Conservation (phyloP, 1,140 invertebrate genomes). For the Achatina immaculata region DNA sequence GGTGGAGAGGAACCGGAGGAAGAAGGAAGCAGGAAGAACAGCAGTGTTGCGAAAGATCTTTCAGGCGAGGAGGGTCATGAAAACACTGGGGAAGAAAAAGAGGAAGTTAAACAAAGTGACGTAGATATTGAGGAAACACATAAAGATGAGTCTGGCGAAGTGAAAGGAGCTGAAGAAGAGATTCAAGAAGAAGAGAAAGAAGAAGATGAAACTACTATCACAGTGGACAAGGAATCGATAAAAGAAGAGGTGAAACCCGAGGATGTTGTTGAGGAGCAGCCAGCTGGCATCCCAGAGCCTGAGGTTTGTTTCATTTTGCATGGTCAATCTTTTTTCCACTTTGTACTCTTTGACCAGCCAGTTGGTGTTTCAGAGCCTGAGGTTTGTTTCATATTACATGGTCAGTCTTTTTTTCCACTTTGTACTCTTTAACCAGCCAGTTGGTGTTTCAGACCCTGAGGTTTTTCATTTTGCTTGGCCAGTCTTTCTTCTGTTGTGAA, state of each 20-base stretch:
- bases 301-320: slow-evolving; percentile 8
- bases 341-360: too few species aligned
- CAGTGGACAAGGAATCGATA: too few species aligned
- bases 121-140: background rate
- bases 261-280: background rate
- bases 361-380: background rate
- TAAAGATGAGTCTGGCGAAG: too few species aligned
- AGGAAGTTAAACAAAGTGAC: background rate
- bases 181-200: slow-evolving; percentile 19
- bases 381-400: slow-evolving; percentile 3
- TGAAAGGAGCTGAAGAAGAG: slow-evolving; percentile 28
- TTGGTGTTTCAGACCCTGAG: background rate
- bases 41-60: too few species aligned
- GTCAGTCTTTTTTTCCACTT: too few species aligned
- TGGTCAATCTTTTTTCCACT: too few species aligned
- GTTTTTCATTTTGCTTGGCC: slow-evolving; percentile 11
- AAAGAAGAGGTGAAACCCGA: slow-evolving; percentile 18
- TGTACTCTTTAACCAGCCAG: background rate
- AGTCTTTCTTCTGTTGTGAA: too few species aligned
- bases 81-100: background rate
- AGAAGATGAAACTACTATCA: background rate
- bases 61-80: too few species aligned
- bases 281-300: background rate
- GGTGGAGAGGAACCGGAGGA: too few species aligned
- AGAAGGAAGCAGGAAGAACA: too few species aligned